Evolutionary conservation across 2,113 vertebrate species (phyloP).

Genomic region (Phyllopteryx taeniolatus): DNA sequence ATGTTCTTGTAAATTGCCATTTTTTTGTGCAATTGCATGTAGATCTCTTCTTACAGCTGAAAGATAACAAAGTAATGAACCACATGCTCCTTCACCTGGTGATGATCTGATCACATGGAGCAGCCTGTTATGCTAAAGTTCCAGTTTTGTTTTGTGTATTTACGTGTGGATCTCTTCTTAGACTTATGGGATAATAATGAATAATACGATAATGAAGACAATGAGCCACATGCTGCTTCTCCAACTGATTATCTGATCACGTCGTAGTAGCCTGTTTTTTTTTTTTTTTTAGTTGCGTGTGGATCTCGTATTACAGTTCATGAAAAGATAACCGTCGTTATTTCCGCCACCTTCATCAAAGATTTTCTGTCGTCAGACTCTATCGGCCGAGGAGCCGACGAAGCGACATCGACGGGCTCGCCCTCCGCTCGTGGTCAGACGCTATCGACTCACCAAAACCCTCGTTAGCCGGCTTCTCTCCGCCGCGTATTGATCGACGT

Average conservation of each 20-base stretch:
- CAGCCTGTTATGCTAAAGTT: not conserved
- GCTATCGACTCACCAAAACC: constrained; percentile 50
- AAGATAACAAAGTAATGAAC: not conserved
- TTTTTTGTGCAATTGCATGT: too few species aligned
- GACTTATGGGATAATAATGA: too few species aligned
- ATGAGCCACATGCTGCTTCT: not conserved
- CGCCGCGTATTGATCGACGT: constrained; percentile 31
- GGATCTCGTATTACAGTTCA: not conserved
- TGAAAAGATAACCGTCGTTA: not conserved
- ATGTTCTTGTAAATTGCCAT: too few species aligned
- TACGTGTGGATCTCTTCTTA: too few species aligned
- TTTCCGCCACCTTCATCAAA: constrained; percentile 13
- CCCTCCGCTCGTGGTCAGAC: constrained; percentile 28
- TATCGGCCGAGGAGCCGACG: constrained; percentile 48
- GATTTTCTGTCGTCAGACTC: constrained; percentile 11
- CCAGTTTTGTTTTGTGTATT: too few species aligned
- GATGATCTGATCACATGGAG: not conserved
- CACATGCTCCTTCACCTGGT: not conserved
- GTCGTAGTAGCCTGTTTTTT: too few species aligned
- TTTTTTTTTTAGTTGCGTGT: not conserved
- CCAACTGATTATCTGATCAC: not conserved
- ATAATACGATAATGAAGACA: too few species aligned
- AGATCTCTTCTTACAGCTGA: too few species aligned
- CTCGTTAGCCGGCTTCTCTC: constrained; percentile 42
- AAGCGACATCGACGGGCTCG: constrained; percentile 29